These are phyloP conservation scores for Corythoichthys intestinalis DNA, from an alignment of 2,113 vertebrate genomes.

Conservation along the genomic window DNA sequence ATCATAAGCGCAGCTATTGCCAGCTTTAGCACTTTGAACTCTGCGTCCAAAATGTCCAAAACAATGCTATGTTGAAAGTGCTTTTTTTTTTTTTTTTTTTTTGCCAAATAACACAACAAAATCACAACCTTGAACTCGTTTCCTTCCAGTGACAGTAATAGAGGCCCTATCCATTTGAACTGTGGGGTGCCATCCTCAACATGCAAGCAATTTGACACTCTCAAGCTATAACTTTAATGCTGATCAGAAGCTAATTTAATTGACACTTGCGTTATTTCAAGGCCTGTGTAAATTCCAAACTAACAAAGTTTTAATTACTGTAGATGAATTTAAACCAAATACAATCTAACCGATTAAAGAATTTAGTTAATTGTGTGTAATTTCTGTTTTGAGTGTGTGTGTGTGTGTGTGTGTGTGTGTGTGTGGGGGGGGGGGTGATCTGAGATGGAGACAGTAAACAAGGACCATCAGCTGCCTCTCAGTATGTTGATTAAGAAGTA, in stretches of 20 bases:
- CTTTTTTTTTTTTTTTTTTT: not conserved
- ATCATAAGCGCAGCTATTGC: conserved; percentile 1
- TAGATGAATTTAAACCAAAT: not conserved
- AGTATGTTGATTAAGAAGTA: conserved; percentile 41
- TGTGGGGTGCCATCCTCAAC: no score
- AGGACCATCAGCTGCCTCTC: conserved; percentile 6
- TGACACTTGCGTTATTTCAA: not conserved
- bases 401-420: no score
- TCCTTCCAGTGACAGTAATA: no score
- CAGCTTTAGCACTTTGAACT: not conserved
- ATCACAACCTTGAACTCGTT: no score
- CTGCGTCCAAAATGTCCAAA: not conserved
- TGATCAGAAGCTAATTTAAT: not conserved
- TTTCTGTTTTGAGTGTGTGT: no score
- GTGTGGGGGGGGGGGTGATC: conserved; percentile 18
- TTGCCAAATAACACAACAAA: no score
- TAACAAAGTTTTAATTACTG: not conserved
- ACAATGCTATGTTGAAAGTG: no score
- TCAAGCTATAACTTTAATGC: not conserved
- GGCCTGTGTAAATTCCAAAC: not conserved
- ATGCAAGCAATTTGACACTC: not conserved
- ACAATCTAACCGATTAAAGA: no score
- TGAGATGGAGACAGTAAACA: conserved; percentile 44
- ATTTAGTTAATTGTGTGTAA: no score
- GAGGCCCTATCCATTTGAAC: no score